These are phyloP conservation scores for Hippocampus barbouri DNA, from an alignment of 2,113 vertebrate species.

Conservation along the genomic window DNA sequence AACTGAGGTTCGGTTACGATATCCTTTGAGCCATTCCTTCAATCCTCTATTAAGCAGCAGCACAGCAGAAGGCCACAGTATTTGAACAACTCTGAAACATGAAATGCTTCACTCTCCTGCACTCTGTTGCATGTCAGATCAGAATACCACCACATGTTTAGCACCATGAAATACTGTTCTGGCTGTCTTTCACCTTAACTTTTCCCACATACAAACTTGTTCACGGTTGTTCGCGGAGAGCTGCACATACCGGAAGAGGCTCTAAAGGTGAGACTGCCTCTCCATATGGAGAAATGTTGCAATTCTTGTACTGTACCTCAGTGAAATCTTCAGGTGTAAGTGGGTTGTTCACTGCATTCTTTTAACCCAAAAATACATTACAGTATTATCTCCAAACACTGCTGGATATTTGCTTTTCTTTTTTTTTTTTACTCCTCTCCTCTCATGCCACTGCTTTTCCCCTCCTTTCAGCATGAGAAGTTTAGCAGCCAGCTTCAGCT, in stretches of 20 bases:
- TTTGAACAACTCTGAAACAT: slow-evolving; percentile 32
- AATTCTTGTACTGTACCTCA: background rate
- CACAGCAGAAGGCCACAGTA: slow-evolving; percentile 15
- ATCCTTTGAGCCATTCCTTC: slow-evolving; percentile 77
- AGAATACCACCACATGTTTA: slow-evolving; percentile 31
- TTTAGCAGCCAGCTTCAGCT: slow-evolving; percentile 92
- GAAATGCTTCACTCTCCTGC: slow-evolving; percentile 33
- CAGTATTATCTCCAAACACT: background rate
- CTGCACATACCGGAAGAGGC: slow-evolving; percentile 95
- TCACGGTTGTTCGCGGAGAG: slow-evolving; percentile 89
- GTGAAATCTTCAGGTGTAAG: background rate
- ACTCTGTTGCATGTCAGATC: slow-evolving; percentile 52
- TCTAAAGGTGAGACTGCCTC: slow-evolving; percentile 81
- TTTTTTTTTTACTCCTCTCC: background rate
- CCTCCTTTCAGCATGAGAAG: slow-evolving; percentile 85
- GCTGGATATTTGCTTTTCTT: background rate
- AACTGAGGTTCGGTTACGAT: slow-evolving; percentile 97
- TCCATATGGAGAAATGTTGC: background rate
- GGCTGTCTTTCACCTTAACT: slow-evolving; percentile 72
- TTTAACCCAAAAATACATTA: background rate
- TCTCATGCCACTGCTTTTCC: background rate
- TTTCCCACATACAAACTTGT: slow-evolving; percentile 92
- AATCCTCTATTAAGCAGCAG: background rate
- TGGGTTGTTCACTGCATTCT: background rate
- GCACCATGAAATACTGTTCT: slow-evolving; percentile 19